A percentile compares a stretch with the other conserved stretches of the same genome.
phyloP scores from a whole-genome alignment of 2,888 invertebrate species.

The Strigamia maritima region DNA sequence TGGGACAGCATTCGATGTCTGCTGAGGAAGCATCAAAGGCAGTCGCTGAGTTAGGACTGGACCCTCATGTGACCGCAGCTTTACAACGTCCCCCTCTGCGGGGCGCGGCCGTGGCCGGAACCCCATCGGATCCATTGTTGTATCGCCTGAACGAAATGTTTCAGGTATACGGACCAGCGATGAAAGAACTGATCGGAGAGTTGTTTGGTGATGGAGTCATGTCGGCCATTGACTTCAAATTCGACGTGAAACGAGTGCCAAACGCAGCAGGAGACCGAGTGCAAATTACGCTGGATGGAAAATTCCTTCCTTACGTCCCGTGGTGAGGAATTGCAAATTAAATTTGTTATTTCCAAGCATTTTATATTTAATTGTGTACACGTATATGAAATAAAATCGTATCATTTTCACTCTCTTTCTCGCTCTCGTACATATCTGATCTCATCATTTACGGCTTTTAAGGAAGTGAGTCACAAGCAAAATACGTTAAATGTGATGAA shows the following conservation, averaged over 20 bases:
- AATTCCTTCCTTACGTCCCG: conserved; percentile 40
- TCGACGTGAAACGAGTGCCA: conserved; percentile 38
- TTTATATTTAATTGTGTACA: neutral
- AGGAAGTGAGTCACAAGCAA: neutral
- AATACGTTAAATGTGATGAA: neutral
- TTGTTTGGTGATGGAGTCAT: conserved; percentile 47
- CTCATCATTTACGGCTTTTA: neutral
- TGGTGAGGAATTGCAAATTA: neutral
- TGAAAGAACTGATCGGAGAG: conserved; percentile 46
- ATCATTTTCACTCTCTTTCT: neutral
- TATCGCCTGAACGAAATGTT: conserved; percentile 42
- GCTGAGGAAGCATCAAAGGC: neutral
- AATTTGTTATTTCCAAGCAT: neutral
- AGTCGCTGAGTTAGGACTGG: neutral
- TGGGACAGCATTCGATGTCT: neutral
- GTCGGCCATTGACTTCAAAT: conserved; percentile 46
- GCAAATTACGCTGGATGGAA: conserved; percentile 41
- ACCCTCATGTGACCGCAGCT: neutral
- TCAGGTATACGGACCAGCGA: conserved; percentile 45
- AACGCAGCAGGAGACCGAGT: conserved; percentile 37
- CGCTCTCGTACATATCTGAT: neutral
- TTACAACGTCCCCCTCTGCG: neutral
- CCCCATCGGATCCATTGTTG: conserved; percentile 25
- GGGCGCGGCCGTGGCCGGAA: neutral
- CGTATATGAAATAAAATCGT: neutral